These are phyloP conservation scores for Synergus umbraculus DNA, from an alignment of 2,888 invertebrate genomes.

Conservation along the genomic window DNA sequence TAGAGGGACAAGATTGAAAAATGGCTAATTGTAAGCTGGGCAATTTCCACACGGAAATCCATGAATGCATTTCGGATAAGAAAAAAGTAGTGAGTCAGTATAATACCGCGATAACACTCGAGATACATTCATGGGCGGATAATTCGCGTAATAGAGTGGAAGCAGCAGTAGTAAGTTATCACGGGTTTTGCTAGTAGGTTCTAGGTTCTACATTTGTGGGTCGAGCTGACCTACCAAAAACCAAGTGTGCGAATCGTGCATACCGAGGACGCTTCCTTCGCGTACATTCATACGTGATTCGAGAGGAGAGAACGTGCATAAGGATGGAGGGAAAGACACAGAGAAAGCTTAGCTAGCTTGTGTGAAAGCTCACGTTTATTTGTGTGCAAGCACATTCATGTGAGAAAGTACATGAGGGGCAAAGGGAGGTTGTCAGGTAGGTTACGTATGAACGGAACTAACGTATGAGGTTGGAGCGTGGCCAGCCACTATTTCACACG, in stretches of 20 bases:
- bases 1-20: too few species aligned
- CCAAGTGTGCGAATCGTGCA: slow-evolving; percentile 50
- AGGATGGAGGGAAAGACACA: not conserved
- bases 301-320: slow-evolving; percentile 38
- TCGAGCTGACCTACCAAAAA: slow-evolving; percentile 57
- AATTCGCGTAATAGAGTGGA: slow-evolving; percentile 54
- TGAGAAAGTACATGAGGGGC: slow-evolving; percentile 52
- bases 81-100: not conserved
- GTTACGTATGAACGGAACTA: slow-evolving; percentile 73
- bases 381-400: slow-evolving; percentile 26
- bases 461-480: slow-evolving; percentile 73
- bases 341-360: slow-evolving; percentile 42
- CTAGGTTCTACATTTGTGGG: slow-evolving; percentile 51
- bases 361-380: slow-evolving; percentile 44
- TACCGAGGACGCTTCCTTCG: slow-evolving; percentile 20
- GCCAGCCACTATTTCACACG: slow-evolving; percentile 75
- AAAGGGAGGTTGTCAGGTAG: slow-evolving; percentile 64
- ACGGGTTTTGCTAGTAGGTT: slow-evolving; percentile 51
- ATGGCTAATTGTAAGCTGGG: too few species aligned
- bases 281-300: slow-evolving; percentile 42
- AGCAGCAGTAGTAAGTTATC: slow-evolving; percentile 52
- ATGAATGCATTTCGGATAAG: too few species aligned
- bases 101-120: slow-evolving; percentile 15
- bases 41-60: too few species aligned
- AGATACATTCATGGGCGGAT: slow-evolving; percentile 46